phyloP scores from a whole-genome alignment of 2,113 vertebrate genomes.

The Proterorhinus semilunaris region DNA sequence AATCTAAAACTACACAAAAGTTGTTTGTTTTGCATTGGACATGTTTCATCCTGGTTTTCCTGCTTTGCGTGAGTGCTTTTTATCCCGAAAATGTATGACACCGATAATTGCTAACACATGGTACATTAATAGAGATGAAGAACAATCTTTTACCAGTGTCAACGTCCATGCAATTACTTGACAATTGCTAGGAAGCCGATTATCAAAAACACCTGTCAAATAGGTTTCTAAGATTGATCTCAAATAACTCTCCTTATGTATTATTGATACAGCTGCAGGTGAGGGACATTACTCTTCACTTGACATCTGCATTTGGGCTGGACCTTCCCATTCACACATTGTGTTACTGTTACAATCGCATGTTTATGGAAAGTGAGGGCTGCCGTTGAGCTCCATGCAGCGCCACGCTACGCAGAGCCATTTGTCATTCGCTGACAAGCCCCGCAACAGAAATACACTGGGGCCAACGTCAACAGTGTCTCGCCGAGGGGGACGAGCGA shows the following conservation, averaged over 20 bases:
- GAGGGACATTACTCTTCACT: slow-evolving; percentile 25
- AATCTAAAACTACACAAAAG: too few relatives aligned
- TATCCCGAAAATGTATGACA: too few relatives aligned
- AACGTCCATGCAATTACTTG: too few relatives aligned
- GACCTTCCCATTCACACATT: slow-evolving; percentile 32
- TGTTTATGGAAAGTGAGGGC: slow-evolving; percentile 42
- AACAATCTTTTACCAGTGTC: too few relatives aligned
- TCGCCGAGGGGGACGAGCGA: slow-evolving; percentile 24
- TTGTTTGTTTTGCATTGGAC: too few relatives aligned
- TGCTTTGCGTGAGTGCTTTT: too few relatives aligned
- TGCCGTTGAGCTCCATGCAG: slow-evolving; percentile 26
- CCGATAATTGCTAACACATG: too few relatives aligned
- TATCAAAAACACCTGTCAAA: background rate
- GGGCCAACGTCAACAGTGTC: slow-evolving; percentile 58
- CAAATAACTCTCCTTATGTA: background rate
- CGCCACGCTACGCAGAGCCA: slow-evolving; percentile 28
- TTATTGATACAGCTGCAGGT: background rate
- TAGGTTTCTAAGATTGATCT: background rate
- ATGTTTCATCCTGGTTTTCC: too few relatives aligned
- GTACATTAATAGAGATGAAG: too few relatives aligned
- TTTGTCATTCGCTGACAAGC: slow-evolving; percentile 65
- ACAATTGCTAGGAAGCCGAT: background rate
- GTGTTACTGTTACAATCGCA: slow-evolving; percentile 31
- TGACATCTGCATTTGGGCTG: slow-evolving; percentile 24
- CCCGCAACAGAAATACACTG: slow-evolving; percentile 31